Evolutionary conservation across 2,888 invertebrate species (phyloP).

Genomic region (Rhagonycha fulva): DNA sequence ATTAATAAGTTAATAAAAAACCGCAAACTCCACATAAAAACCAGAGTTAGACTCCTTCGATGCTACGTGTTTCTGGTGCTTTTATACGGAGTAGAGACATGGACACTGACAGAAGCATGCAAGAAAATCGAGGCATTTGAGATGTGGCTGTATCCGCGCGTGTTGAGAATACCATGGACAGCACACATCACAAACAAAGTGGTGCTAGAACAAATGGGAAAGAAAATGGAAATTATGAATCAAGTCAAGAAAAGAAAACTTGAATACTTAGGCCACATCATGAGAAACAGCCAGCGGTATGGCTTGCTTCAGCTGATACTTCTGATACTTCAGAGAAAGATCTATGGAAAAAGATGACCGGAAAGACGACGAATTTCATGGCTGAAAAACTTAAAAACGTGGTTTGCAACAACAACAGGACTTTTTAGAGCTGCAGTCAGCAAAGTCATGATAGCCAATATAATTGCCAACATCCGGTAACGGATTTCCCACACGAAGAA

Average conservation of each 20-base stretch:
- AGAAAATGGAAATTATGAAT: too few relatives aligned
- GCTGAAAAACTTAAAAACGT: not conserved
- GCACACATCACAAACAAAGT: conserved; percentile 6
- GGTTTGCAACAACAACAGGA: not conserved
- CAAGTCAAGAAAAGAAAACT: not conserved
- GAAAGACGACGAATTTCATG: too few relatives aligned
- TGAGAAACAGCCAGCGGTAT: too few relatives aligned
- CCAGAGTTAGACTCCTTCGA: not conserved
- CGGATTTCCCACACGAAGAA: not conserved
- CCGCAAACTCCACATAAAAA: not conserved
- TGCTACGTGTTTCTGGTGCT: conserved; percentile 7
- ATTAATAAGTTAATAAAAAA: too few relatives aligned
- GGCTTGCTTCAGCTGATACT: too few relatives aligned
- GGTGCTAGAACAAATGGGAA: too few relatives aligned
- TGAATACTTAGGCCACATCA: not conserved
- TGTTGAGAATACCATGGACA: conserved; percentile 8
- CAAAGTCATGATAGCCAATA: too few relatives aligned
- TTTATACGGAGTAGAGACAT: too few relatives aligned
- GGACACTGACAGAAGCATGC: too few relatives aligned
- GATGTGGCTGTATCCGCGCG: conserved; percentile 13
- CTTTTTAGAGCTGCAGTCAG: too few relatives aligned
- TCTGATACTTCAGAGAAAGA: not conserved
- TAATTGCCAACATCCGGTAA: not conserved
- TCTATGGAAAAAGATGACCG: not conserved
- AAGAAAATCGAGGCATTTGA: conserved; percentile 18